Evolutionary conservation across 2,888 invertebrate genomes (phyloP), one percentile per base, ranked within the genome.

Genomic region (Frankliniella fusca): DNA sequence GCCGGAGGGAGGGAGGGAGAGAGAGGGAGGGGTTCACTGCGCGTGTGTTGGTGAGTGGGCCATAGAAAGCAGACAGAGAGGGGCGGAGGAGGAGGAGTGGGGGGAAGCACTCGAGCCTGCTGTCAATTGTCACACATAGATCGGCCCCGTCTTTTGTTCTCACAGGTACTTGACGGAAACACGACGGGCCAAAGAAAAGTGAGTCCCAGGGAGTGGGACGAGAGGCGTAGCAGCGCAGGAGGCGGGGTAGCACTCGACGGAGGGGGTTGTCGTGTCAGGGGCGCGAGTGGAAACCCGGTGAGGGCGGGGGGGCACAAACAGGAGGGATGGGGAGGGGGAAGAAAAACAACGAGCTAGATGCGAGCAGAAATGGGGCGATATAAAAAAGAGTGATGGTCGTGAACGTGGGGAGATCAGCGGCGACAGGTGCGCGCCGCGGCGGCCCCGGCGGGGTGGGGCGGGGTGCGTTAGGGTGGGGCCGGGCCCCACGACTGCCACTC

Each of bases 41-140:
- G 38, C 38, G 38, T 38, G 38, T 38, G 38, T 38, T 38, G 61
- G 61, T 18, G 15, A n/a, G 61, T n/a, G 27, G 70, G 70, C 70
- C 70, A 76, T 76, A 76, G 70, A 76, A 76, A 23, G 70, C 70
- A 76, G 70, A 27, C 70, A 76, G 70, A 23, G 23, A 76, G 70
- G 27, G 20, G 61, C 61, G n/a, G n/a, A n/a, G 20, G n/a, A 15
- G 61, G 54, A 50, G 54, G 54, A n/a, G n/a, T n/a, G 54, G 70
- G 12, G 9, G 23, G 23, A 9, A 27, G 27, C 70, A 76, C 70
- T 76, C 70, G 70, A 76, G 70, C 27, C 70, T 76, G 70, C 70
- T 76, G 70, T 76, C 70, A 76, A 76, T 76, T 76, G 70, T 76
- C 70, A 76, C 70, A 76, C 70, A 76, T 76, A 76, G 70, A 76